Conservation (phyloP, 2,113 vertebrate genomes). For the Ceyx margarethae region DNA sequence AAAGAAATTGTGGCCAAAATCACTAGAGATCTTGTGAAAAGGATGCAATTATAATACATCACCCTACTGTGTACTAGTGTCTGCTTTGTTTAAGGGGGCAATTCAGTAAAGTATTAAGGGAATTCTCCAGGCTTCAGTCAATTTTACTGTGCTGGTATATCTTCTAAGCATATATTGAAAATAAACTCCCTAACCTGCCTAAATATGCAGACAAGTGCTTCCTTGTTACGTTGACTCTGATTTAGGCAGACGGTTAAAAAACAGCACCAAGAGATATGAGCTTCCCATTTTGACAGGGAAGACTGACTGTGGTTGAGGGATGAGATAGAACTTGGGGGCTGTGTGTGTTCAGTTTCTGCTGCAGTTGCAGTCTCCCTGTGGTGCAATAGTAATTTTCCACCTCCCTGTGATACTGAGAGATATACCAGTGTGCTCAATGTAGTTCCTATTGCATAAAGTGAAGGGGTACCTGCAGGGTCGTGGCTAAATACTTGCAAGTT, state of each 20-base stretch:
- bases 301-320: not conserved
- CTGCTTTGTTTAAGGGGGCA: not conserved
- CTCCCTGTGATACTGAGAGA: not conserved
- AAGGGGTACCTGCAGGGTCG: not conserved
- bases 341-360: not conserved
- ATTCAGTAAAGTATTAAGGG: not conserved
- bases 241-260: not conserved
- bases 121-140: not conserved
- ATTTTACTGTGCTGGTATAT: not conserved
- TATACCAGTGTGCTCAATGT: not conserved
- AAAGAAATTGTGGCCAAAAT: conserved; percentile 59
- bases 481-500: not conserved
- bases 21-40: conserved; percentile 29
- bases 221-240: not conserved
- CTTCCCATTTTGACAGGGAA: not conserved
- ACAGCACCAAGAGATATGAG: not conserved
- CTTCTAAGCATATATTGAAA: not conserved
- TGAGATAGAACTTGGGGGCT: not conserved
- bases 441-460: not conserved
- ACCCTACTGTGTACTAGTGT: not conserved
- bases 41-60: conserved; percentile 17
- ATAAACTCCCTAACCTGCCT: not conserved
- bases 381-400: not conserved
- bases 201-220: not conserved
- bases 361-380: not conserved